Percentiles rank a stretch among this genome's conserved stretches.
Evolutionary conservation across 2,113 vertebrate species (phyloP).

Genomic region (Struthidea cinerea): DNA sequence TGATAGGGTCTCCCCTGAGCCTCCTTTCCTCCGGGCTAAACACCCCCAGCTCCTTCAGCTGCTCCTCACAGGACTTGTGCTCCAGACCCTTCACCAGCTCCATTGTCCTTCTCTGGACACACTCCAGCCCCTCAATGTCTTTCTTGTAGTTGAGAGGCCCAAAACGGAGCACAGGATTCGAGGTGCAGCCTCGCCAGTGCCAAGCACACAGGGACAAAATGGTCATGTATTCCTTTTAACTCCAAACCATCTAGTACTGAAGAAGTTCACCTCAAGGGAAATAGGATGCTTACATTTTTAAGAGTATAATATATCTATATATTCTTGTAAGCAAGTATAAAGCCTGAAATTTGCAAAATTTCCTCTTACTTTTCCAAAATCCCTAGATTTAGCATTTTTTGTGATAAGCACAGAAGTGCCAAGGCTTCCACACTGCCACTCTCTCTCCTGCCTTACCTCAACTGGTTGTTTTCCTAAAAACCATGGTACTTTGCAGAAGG

Average conservation of each 20-base stretch:
- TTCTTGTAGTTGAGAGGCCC: background rate
- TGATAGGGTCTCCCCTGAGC: background rate
- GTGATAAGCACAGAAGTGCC: background rate
- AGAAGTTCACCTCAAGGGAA: background rate
- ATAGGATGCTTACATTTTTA: background rate
- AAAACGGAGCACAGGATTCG: background rate
- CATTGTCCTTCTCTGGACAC: background rate
- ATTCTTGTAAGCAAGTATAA: background rate
- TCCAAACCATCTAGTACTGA: background rate
- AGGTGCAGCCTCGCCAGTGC: background rate
- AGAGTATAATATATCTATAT: background rate
- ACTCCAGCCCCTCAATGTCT: rapidly evolving
- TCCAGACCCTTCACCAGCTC: background rate
- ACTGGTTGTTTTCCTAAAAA: background rate
- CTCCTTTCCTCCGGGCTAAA: background rate
- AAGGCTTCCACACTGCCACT: background rate
- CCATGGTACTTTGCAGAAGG: background rate
- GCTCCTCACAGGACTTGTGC: background rate
- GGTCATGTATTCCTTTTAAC: background rate
- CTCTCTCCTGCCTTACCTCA: background rate
- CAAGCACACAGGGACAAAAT: background rate
- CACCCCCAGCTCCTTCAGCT: background rate
- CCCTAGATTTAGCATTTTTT: background rate
- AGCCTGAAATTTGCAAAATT: background rate
- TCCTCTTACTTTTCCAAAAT: background rate